Evolutionary conservation across 2,113 vertebrate genomes (phyloP).

Genomic region (Illadopsis cleaveri): DNA sequence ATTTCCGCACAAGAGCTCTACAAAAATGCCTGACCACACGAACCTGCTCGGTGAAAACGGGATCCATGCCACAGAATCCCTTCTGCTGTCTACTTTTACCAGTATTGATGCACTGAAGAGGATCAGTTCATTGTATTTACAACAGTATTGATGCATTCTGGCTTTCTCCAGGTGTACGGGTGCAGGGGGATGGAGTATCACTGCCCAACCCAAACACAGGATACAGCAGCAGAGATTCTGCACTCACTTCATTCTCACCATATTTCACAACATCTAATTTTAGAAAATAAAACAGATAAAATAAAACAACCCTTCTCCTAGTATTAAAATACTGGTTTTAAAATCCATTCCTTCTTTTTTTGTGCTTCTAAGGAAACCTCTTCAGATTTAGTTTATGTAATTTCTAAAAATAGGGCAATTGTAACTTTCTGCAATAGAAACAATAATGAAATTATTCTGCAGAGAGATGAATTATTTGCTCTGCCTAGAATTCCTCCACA

Average conservation of each 20-base stretch:
- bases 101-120: fast-evolving
- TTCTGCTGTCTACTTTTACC: not conserved
- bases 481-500: not conserved
- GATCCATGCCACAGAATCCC: not conserved
- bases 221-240: not conserved
- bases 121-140: not conserved
- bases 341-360: not conserved
- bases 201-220: not conserved
- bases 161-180: not conserved
- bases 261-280: not conserved
- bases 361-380: not conserved
- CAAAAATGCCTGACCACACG: fast-evolving
- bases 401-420: not conserved
- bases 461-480: not conserved
- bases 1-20: fast-evolving
- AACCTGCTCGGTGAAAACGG: not conserved
- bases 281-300: not conserved
- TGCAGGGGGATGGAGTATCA: not conserved
- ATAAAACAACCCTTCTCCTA: not conserved
- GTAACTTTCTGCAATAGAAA: not conserved
- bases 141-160: not conserved
- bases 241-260: not conserved
- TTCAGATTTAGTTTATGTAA: not conserved
- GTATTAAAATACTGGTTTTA: not conserved
- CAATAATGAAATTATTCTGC: not conserved